Conservation (phyloP, 2,113 vertebrate species). For the Crotalus horridus region DNA sequence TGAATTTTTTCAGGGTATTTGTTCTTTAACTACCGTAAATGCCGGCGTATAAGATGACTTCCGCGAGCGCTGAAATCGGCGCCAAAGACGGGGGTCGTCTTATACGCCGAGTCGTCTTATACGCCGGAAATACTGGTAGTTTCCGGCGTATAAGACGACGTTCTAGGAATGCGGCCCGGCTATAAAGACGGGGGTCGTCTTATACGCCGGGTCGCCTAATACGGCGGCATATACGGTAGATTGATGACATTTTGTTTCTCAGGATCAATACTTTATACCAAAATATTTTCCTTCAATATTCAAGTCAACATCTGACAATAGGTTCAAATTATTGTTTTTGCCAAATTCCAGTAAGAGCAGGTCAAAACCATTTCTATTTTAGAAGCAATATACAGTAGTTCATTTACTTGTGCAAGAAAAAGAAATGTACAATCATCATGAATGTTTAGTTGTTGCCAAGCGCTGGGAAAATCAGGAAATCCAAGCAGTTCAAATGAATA, state of each 20-base stretch:
- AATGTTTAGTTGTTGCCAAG: not conserved
- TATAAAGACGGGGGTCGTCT: too few relatives aligned
- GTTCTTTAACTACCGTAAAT: not conserved
- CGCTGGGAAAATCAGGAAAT: not conserved
- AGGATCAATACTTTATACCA: not conserved
- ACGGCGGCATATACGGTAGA: too few relatives aligned
- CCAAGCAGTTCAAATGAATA: not conserved
- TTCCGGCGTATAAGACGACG: too few relatives aligned
- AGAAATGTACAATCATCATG: not conserved
- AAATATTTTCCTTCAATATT: not conserved
- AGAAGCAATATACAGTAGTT: not conserved
- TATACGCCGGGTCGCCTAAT: too few relatives aligned
- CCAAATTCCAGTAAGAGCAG: not conserved
- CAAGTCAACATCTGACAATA: not conserved
- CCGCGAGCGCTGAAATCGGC: too few relatives aligned
- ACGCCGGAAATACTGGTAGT: too few relatives aligned
- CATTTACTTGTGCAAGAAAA: not conserved
- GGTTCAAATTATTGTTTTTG: not conserved
- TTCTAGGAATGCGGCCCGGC: too few relatives aligned
- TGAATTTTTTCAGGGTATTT: not conserved
- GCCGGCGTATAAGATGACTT: too few relatives aligned
- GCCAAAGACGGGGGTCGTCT: too few relatives aligned
- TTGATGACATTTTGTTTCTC: not conserved
- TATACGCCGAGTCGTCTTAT: too few relatives aligned
- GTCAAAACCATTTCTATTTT: not conserved